A percentile compares a stretch with the other conserved stretches of the same genome.
phyloP scores from a whole-genome alignment of 2,888 invertebrate genomes.

The Chaetoderma sp. region DNA sequence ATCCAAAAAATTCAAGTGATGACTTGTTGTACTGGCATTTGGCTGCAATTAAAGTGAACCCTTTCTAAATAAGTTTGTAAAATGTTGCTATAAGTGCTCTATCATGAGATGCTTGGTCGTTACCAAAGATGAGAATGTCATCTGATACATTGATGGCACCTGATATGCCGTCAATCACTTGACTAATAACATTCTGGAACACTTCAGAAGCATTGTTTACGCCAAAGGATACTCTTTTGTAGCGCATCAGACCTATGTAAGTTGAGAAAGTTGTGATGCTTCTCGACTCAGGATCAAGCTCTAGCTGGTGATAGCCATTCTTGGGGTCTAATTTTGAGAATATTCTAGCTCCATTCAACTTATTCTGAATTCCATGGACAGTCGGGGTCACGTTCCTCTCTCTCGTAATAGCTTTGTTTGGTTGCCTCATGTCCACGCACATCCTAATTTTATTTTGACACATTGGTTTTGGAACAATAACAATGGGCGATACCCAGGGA shows the following conservation, averaged over 20 bases:
- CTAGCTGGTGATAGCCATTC: neutral
- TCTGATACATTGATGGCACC: neutral
- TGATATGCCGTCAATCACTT: neutral
- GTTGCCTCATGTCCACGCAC: neutral
- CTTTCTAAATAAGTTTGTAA: too few relatives aligned
- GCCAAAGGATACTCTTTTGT: neutral
- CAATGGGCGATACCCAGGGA: slow-evolving; percentile 4
- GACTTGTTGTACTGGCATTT: slow-evolving; percentile 50
- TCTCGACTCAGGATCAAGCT: neutral
- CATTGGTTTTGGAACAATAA: neutral
- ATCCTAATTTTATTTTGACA: neutral
- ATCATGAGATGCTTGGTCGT: neutral
- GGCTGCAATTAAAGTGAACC: slow-evolving; percentile 41
- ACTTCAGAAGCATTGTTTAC: neutral
- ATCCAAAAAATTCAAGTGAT: slow-evolving; percentile 27
- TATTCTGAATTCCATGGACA: neutral
- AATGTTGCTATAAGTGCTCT: too few relatives aligned
- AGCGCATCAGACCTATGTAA: neutral
- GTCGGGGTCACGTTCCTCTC: neutral
- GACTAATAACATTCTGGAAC: neutral
- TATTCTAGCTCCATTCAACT: neutral
- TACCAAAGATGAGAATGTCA: neutral
- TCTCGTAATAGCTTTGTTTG: neutral
- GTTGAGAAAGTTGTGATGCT: neutral
- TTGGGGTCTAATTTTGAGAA: neutral